Conservation (phyloP, 2,113 vertebrate species). For the Chloebia gouldiae region DNA sequence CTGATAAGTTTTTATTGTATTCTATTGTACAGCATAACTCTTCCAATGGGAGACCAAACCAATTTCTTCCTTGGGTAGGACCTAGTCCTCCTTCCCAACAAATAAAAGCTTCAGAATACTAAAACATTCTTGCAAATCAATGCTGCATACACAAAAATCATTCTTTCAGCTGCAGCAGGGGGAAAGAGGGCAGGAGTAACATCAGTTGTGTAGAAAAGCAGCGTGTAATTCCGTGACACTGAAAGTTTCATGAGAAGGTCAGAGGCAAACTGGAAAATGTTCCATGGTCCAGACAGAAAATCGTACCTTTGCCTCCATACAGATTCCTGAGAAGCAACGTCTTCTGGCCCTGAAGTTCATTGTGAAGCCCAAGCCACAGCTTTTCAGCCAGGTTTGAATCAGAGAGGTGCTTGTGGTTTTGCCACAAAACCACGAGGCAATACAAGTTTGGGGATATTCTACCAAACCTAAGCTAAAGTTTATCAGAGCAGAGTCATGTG, state of each 20-base stretch:
- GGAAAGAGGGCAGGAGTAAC: background rate
- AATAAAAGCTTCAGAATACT: background rate
- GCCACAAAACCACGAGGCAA: background rate
- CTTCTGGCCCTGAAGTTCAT: background rate
- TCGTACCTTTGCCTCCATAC: background rate
- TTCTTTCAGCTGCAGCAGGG: background rate
- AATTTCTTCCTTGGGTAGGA: background rate
- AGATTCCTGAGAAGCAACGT: background rate
- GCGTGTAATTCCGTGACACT: background rate
- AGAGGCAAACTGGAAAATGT: background rate
- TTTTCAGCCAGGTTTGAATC: background rate
- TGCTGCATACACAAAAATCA: background rate
- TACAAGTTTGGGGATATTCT: background rate
- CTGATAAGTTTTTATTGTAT: background rate
- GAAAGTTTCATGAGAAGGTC: background rate
- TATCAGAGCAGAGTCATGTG: background rate
- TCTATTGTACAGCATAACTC: background rate
- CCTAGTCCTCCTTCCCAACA: background rate
- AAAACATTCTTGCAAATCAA: background rate
- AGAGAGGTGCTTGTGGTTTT: background rate
- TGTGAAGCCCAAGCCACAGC: background rate
- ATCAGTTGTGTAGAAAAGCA: background rate
- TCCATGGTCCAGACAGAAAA: background rate
- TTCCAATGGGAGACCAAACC: background rate
- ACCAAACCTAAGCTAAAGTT: background rate